phyloP scores from a whole-genome alignment of 35 echinoderm and acorn worm species.

The Nesometra sesokonis region DNA sequence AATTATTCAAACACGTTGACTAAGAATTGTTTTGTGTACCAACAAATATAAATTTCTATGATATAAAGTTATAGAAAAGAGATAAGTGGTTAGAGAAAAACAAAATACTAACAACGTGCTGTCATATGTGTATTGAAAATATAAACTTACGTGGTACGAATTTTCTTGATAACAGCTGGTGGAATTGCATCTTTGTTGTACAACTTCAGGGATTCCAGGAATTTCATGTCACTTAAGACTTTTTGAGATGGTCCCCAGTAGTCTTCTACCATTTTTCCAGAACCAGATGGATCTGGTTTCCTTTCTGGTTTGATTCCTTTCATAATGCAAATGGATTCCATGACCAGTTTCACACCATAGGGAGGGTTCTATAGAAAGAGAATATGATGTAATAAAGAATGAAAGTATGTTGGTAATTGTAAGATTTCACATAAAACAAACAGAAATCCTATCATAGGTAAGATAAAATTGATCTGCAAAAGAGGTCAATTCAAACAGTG shows the following conservation, averaged over 20 bases:
- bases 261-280: conserved; percentile 93
- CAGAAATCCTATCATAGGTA: neutral
- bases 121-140: neutral
- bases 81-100: too few relatives aligned
- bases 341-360: conserved; percentile 70
- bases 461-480: too few relatives aligned
- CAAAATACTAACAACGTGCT: too few relatives aligned
- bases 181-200: conserved; percentile 92
- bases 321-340: conserved; percentile 95
- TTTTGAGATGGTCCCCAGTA: conserved; percentile 98
- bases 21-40: too few relatives aligned
- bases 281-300: conserved; percentile 81
- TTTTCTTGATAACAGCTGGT: conserved; percentile 87
- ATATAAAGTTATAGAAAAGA: too few relatives aligned
- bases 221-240: conserved; percentile 94
- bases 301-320: conserved; percentile 78
- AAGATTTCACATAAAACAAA: too few relatives aligned
- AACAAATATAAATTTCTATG: too few relatives aligned
- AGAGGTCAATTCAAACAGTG: too few relatives aligned
- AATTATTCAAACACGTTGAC: too few relatives aligned
- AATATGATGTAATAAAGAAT: too few relatives aligned
- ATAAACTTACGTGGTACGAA: conserved; percentile 68
- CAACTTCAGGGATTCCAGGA: conserved; percentile 69
- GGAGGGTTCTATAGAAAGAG: conserved; percentile 69
- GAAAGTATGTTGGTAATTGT: too few relatives aligned